A percentile compares a stretch with the other conserved stretches of the same genome.
Conservation (phyloP, 2,113 vertebrate species). For the Galemys pyrenaicus region DNA sequence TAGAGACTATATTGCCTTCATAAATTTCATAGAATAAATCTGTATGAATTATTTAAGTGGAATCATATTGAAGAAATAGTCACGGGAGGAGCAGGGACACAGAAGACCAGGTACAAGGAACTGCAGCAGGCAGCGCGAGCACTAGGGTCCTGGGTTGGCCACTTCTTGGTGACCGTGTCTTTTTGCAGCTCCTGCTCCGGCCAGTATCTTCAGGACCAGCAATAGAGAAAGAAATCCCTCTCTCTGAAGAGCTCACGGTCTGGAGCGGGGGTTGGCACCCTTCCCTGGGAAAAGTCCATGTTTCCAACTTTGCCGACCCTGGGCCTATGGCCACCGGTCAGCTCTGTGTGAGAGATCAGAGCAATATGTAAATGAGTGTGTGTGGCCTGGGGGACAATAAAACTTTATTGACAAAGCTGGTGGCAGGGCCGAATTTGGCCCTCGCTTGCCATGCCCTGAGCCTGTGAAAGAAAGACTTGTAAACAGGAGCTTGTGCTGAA, state of each 20-base stretch:
- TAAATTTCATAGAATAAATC: neutral
- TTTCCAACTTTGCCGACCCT: neutral
- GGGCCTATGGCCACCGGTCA: neutral
- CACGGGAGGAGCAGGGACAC: neutral
- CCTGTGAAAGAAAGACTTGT: neutral
- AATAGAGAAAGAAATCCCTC: neutral
- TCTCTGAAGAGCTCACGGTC: neutral
- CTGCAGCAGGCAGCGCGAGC: no score
- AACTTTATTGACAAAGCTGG: neutral
- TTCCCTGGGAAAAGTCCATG: neutral
- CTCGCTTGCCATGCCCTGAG: neutral
- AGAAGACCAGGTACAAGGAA: neutral
- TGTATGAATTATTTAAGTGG: neutral
- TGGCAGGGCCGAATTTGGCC: neutral
- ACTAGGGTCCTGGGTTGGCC: no score
- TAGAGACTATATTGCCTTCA: neutral
- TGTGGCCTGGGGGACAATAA: neutral
- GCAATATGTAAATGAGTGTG: neutral
- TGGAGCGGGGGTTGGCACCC: neutral
- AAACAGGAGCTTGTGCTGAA: no score
- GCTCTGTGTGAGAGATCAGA: no score
- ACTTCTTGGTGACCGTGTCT: rapidly evolving
- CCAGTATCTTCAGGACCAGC: neutral
- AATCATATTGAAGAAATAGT: constrained; percentile 10
- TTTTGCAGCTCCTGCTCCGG: neutral